Evolutionary conservation across 2,113 vertebrate species (phyloP), one percentile per base, ranked within the genome.

Genomic region (Micronisus gabar): DNA sequence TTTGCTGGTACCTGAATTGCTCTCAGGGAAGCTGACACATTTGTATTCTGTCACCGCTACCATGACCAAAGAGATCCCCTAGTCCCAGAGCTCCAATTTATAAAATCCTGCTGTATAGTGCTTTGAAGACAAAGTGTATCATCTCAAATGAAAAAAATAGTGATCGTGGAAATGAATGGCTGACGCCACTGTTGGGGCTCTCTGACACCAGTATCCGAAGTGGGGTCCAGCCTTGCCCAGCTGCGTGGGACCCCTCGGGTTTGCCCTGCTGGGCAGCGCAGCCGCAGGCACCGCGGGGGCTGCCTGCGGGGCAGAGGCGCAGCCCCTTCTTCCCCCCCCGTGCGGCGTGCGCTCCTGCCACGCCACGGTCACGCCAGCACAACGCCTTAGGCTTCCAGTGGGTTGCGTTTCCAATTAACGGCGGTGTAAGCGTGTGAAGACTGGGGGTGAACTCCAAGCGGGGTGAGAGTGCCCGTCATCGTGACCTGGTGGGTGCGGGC

Each of bases 21-120:
- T 96, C 68, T 84, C n/a, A 38, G 92, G 95, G 74, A 95, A 81
- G 88, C 13, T 7, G 70, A 59, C 70, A 34, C 86, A 61, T 97
- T 88, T 93, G 80, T 97, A 56, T 96, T 92, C 95, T 93, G 84
- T 80, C 85, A 40, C 52, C 84, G 92, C 80, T 79, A 1, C 76
- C 34, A 2, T 38, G 88, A 93, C 92, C 93, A 92, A 84, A 95
- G 86, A 95, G 80, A 67, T 79, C 80, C 72, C 72, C 47, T 1
- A 3, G 43, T 91, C 97, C 83, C 97, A 89, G 34, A 92, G 80
- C 83, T 93, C 88, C 75, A 48, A 67, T 93, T 95, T 93, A 79
- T 86, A 71, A 88, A 86, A 92, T 41, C 67, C 92, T n/a, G 41
- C 90, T 74, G 41, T 48, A 19, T 6, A 48, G 59, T 2, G 10